Percentiles rank a stretch among this genome's conserved stretches.
Conservation (phyloP, 2,888 invertebrate genomes). For the Machimus atricapillus region DNA sequence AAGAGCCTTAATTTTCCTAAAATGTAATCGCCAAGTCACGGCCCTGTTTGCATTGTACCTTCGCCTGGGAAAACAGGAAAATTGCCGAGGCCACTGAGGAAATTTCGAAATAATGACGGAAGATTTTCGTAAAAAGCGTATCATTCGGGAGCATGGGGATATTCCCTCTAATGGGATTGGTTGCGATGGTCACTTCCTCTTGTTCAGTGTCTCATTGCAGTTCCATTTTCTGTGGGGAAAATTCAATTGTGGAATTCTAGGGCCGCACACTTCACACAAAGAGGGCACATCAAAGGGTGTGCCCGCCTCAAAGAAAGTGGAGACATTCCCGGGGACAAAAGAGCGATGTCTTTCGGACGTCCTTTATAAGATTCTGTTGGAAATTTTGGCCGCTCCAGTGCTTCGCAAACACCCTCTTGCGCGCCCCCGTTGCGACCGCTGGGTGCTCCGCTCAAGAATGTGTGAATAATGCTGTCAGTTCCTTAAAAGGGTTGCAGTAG, state of each 20-base stretch:
- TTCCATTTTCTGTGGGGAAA: not conserved
- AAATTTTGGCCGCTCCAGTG: not conserved
- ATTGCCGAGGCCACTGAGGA: not conserved
- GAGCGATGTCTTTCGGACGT: not conserved
- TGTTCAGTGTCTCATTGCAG: not conserved
- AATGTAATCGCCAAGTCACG: slow-evolving; percentile 18
- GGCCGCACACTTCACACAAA: not conserved
- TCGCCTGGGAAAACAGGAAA: slow-evolving; percentile 1
- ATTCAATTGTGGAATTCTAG: slow-evolving; percentile 10
- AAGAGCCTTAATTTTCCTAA: slow-evolving; percentile 13
- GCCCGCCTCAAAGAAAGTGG: not conserved
- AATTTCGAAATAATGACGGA: not conserved
- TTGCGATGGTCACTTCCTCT: slow-evolving; percentile 12
- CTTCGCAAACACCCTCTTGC: not conserved
- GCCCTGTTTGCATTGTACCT: not conserved
- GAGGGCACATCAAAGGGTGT: slow-evolving; percentile 2
- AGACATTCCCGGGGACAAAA: not conserved
- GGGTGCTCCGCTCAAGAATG: not conserved
- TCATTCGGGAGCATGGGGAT: not conserved
- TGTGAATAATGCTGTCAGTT: not conserved
- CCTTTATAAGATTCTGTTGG: not conserved
- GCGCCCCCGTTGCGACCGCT: not conserved
- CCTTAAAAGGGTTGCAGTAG: not conserved
- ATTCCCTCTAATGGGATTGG: slow-evolving; percentile 4
- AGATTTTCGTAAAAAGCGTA: not conserved